A percentile compares a stretch with the other conserved stretches of the same genome.
phyloP scores from a whole-genome alignment of 2,113 vertebrate genomes.

The Chloroceryle aenea region DNA sequence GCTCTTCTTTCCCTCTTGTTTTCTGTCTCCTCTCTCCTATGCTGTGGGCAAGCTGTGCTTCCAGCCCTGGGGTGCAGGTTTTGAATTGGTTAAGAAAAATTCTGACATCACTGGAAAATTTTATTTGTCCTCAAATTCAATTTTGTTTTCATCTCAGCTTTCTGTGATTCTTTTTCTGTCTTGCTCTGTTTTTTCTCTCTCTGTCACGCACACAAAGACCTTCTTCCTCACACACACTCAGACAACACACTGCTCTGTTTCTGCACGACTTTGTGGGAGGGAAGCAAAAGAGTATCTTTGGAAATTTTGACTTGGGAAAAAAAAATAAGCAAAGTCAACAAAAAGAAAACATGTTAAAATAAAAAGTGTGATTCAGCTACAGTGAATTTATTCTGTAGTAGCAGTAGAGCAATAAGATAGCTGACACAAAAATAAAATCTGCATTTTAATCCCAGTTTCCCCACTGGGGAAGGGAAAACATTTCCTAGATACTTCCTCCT shows the following conservation, averaged over 20 bases:
- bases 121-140: background rate
- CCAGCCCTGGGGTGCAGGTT: background rate
- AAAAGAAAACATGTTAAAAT: background rate
- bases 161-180: background rate
- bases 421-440: background rate
- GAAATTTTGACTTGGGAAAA: background rate
- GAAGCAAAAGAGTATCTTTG: background rate
- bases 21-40: background rate
- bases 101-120: background rate
- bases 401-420: background rate
- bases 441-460: background rate
- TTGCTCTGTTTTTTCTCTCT: background rate
- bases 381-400: background rate
- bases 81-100: background rate
- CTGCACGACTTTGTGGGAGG: background rate
- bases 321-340: background rate
- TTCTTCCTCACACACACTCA: background rate
- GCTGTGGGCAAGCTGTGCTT: background rate
- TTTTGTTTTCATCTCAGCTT: background rate
- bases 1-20: background rate
- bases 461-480: background rate
- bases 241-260: background rate
- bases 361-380: background rate
- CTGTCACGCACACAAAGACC: background rate
- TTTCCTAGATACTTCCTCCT: background rate